Conservation (phyloP, 1,140 invertebrate genomes). For the Drosophila trapezifrons region DNA sequence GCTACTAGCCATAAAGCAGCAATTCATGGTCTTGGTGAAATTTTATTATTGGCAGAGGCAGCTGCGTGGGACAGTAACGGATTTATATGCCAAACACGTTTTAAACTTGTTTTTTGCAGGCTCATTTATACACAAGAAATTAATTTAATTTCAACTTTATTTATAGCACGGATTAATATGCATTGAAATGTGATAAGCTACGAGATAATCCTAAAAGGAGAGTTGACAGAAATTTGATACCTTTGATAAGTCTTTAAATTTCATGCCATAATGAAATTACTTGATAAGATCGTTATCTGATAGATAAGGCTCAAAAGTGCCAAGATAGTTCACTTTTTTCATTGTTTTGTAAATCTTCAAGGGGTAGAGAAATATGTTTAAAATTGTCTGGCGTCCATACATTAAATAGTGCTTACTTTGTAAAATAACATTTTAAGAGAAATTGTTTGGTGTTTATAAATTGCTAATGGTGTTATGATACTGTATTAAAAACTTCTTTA, state of each 20-base stretch:
- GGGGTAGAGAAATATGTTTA: not conserved
- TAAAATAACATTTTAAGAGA: too few species aligned
- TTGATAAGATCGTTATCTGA: conserved; percentile 27
- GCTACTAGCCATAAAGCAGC: conserved; percentile 8
- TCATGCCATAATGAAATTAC: conserved; percentile 25
- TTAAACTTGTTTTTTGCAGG: conserved; percentile 14
- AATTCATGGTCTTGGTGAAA: conserved; percentile 24
- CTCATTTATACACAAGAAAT: not conserved
- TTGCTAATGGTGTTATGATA: too few species aligned
- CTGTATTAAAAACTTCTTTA: too few species aligned
- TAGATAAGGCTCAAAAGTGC: conserved; percentile 18
- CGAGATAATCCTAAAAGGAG: not conserved
- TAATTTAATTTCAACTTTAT: conserved; percentile 12
- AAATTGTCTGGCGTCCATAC: not conserved
- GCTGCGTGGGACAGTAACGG: conserved; percentile 6
- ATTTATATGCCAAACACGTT: conserved; percentile 35
- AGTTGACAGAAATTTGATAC: conserved; percentile 24
- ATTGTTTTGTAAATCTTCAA: not conserved
- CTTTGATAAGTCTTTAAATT: conserved; percentile 14
- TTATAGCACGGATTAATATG: conserved; percentile 11
- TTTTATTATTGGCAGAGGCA: conserved; percentile 29
- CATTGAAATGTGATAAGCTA: conserved; percentile 1
- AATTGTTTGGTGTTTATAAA: too few species aligned
- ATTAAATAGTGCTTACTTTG: too few species aligned
- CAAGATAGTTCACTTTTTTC: conserved; percentile 11